Base-by-base conservation (phyloP, 1,140 invertebrate genomes). In the Drosophila virilis region DNA sequence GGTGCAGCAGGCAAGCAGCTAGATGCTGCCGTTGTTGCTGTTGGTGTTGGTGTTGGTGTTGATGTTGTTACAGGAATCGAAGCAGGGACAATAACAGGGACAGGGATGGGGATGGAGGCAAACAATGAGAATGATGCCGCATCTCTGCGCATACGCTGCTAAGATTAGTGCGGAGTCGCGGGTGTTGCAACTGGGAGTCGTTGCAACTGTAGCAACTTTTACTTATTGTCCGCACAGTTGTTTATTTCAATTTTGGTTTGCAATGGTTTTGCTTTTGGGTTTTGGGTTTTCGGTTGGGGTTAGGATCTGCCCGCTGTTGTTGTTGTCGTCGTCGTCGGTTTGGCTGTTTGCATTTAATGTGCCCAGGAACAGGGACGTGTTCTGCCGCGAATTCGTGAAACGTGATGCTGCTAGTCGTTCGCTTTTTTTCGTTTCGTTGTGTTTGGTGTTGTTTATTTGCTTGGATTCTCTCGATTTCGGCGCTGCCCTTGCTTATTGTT, bases 351-450 rank as follows among this genome's bases (percentile, higher is more conserved):
- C 76, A 88, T 88, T 88, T 83, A 88, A 89, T 88, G 83, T 76
- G 82, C 72, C 82, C 67, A 76, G 77, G 58, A 76, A 71, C 69
- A 67, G 73, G 64, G 72, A 75, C 84, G 80, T 88, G 84, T 88
- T 90, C 74, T 86, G 88, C 86, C 85, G 86, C 79, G 86, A 90
- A 90, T 90, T 90, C 86, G 86, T 90, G 86, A 90, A 90, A 90
- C 86, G 86, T 90, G 86, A 90, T 90, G 86, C 86, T 78, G 74
- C 76, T 89, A 88, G 84, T 89, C 80, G 80, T 89, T 82, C 73
- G 48, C 73, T 77, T 58, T 82, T 65, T 61, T 43, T 40, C 33
- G 17, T 22, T 40, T 46, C 42, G 60, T 51, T 48, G 9, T 65
- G 15, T 35, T 38, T 71, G 52, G 6, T 60, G 72, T 69, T 62